A percentile compares a stretch with the other conserved stretches of the same genome.
These are phyloP conservation scores for Coelogynopora nodosa DNA, from an alignment of 2,888 invertebrate species.

Conservation along the genomic window DNA sequence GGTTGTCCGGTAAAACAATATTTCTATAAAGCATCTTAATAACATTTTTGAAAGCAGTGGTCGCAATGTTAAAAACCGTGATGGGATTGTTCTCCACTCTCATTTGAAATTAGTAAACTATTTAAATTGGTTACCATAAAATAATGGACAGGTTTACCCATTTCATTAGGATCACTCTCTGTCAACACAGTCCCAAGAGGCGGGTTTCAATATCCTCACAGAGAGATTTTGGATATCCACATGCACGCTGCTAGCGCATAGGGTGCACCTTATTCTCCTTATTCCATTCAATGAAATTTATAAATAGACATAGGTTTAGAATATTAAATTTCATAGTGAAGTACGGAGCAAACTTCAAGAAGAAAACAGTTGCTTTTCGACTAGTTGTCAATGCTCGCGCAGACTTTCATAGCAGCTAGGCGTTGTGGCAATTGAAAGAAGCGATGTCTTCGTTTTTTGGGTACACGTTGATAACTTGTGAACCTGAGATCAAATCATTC, in stretches of 20 bases:
- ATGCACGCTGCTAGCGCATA: background rate
- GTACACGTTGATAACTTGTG: background rate
- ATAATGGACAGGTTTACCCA: background rate
- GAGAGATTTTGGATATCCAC: background rate
- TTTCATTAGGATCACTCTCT: background rate
- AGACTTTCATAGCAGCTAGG: background rate
- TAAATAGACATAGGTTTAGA: background rate
- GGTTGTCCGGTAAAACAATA: background rate
- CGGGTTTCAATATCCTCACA: background rate
- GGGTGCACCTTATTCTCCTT: background rate
- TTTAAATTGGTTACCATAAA: background rate
- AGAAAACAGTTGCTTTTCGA: background rate
- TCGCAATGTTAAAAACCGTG: background rate
- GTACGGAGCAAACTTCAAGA: background rate
- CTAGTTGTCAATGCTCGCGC: background rate
- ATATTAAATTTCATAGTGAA: background rate
- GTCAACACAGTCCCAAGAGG: background rate
- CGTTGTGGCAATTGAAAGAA: background rate
- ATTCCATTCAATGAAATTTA: background rate
- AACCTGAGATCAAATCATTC: background rate
- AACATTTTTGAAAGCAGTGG: background rate
- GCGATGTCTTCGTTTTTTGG: background rate
- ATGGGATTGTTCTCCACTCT: background rate
- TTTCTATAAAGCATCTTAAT: background rate
- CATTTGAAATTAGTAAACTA: background rate